Evolutionary conservation across 1,140 invertebrate genomes (phyloP).

Genomic region (Papilio glaucus): DNA sequence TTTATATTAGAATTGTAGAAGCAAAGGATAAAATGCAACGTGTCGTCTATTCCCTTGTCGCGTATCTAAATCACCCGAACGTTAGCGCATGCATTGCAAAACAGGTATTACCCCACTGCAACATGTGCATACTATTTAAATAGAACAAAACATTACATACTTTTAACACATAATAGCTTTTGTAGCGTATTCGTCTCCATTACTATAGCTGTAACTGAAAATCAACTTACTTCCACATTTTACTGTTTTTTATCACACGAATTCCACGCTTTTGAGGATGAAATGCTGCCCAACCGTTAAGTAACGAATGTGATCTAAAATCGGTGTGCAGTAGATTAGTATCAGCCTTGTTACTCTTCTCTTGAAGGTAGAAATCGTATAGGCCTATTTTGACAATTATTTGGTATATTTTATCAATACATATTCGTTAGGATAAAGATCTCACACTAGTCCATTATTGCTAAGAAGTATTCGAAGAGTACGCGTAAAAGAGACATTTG

Average conservation of each 20-base stretch:
- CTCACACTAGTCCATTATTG: background rate
- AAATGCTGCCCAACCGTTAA: too few species aligned
- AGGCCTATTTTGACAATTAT: too few species aligned
- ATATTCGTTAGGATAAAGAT: background rate
- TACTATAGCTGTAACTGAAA: background rate
- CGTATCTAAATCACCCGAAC: background rate
- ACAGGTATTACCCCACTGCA: conserved; percentile 8
- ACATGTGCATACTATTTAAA: conserved; percentile 8
- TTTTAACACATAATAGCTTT: conserved; percentile 18
- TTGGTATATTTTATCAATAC: too few species aligned
- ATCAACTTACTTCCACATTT: background rate
- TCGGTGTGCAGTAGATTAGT: too few species aligned
- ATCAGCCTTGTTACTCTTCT: too few species aligned
- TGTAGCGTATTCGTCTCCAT: conserved; percentile 9
- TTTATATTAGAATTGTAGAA: conserved; percentile 5
- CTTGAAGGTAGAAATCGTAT: too few species aligned
- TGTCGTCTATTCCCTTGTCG: conserved; percentile 20
- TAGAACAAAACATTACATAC: conserved; percentile 4
- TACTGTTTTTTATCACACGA: too few species aligned
- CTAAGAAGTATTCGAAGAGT: background rate
- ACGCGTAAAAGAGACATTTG: conserved; percentile 1
- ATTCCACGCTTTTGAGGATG: too few species aligned
- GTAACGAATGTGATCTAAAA: too few species aligned
- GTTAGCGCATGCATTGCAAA: conserved; percentile 22
- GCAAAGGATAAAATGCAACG: conserved; percentile 23